These are phyloP conservation scores for Phyllostomus discolor DNA, from an alignment of 2,113 vertebrate species.

Conservation along the genomic window DNA sequence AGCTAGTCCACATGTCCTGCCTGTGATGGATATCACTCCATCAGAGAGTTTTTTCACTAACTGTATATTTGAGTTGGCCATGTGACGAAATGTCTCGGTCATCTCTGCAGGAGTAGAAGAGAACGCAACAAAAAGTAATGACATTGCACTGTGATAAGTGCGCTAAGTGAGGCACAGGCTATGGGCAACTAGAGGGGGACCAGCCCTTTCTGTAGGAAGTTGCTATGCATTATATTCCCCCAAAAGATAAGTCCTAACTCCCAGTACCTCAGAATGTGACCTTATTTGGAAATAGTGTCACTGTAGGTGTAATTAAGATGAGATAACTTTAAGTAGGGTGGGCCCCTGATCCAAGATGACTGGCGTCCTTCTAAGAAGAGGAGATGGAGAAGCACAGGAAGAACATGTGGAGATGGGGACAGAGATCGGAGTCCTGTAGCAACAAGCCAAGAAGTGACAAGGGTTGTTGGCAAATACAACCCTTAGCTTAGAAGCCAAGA, in stretches of 20 bases:
- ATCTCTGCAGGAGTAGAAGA: not conserved
- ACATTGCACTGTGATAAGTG: not conserved
- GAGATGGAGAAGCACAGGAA: not conserved
- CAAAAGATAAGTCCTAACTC: not conserved
- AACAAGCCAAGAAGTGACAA: not conserved
- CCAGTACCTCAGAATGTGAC: not conserved
- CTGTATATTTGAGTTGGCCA: not conserved
- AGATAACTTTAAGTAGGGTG: not conserved
- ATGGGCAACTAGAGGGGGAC: not conserved
- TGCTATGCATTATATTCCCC: not conserved
- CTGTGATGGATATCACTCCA: not conserved
- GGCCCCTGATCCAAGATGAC: not conserved
- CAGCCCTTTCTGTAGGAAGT: not conserved
- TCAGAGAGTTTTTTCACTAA: not conserved
- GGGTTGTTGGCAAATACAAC: not conserved
- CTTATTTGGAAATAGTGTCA: not conserved
- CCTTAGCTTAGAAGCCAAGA: not conserved
- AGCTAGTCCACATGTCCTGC: not conserved
- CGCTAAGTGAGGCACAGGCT: not conserved
- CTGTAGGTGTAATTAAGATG: not conserved
- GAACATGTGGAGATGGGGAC: not conserved
- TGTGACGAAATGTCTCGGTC: not conserved
- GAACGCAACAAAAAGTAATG: not conserved
- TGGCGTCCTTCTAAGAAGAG: not conserved
- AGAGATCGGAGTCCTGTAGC: not conserved